These are phyloP conservation scores for Cordilura impudica DNA, from an alignment of 2,888 invertebrate genomes.

Conservation along the genomic window DNA sequence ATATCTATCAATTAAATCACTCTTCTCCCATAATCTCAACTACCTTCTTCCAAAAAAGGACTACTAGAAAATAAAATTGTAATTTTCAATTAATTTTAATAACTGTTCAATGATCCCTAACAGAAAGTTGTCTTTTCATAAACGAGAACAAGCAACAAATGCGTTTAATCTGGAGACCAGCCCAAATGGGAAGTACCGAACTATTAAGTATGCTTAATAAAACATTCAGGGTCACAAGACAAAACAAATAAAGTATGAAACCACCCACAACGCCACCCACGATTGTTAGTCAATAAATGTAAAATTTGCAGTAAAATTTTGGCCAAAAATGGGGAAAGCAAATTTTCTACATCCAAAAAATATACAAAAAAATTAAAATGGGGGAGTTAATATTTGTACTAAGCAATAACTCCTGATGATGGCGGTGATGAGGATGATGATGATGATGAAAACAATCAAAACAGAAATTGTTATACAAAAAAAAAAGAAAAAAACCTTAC, in stretches of 20 bases:
- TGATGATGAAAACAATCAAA: slow-evolving; percentile 59
- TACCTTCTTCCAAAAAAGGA: neutral
- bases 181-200: slow-evolving; percentile 63
- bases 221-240: slow-evolving; percentile 45
- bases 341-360: slow-evolving; percentile 3
- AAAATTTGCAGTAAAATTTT: slow-evolving; percentile 64
- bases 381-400: slow-evolving; percentile 50
- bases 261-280: slow-evolving; percentile 63
- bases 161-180: slow-evolving; percentile 63
- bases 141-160: slow-evolving; percentile 60
- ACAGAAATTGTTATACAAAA: slow-evolving; percentile 55
- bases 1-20: neutral
- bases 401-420: slow-evolving; percentile 22
- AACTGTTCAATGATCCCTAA: slow-evolving; percentile 64
- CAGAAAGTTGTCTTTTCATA: slow-evolving; percentile 23
- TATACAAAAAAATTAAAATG: neutral
- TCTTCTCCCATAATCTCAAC: neutral
- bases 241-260: slow-evolving; percentile 54
- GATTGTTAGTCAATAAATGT: slow-evolving; percentile 68
- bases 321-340: slow-evolving; percentile 10
- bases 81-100: slow-evolving; percentile 65
- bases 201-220: slow-evolving; percentile 63
- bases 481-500: neutral
- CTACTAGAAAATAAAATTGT: slow-evolving; percentile 8
- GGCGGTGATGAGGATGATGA: slow-evolving; percentile 30